Percentiles rank a stretch among this genome's conserved stretches.
Conservation (phyloP, 2,113 vertebrate genomes). For the Isichthys henryi region DNA sequence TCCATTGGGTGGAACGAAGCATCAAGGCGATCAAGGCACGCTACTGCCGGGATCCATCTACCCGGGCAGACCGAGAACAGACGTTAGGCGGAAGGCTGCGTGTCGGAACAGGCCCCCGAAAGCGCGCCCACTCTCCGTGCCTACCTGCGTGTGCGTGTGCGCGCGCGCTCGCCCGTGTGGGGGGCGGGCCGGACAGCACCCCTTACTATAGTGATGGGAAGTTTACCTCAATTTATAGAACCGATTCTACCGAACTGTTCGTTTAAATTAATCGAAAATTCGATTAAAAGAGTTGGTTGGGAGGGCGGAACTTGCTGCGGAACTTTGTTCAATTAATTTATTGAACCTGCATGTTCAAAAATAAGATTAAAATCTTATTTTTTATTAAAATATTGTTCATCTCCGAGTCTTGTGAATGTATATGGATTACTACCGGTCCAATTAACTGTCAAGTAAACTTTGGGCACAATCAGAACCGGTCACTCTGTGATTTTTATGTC, state of each 20-base stretch:
- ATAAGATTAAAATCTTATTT: too few species aligned
- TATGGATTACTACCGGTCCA: too few species aligned
- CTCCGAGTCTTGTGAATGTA: too few species aligned
- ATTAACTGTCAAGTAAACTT: not conserved
- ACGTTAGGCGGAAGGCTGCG: conserved; percentile 39
- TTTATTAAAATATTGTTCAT: too few species aligned
- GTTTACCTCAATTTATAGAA: not conserved
- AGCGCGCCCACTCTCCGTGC: not conserved
- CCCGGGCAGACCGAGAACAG: conserved; percentile 34
- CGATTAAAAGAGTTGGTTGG: too few species aligned
- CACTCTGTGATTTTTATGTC: not conserved
- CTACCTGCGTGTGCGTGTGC: not conserved
- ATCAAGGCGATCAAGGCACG: conserved; percentile 43
- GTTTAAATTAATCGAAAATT: not conserved
- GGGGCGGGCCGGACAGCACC: not conserved
- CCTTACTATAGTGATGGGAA: not conserved
- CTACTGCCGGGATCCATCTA: conserved; percentile 36
- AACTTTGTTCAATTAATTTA: too few species aligned
- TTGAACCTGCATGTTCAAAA: too few species aligned
- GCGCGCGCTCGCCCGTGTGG: not conserved
- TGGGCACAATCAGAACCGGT: too few species aligned
- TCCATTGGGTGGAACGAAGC: conserved; percentile 47
- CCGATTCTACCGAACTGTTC: not conserved
- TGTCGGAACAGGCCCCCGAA: conserved; percentile 38
- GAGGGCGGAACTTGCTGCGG: too few species aligned